Evolutionary conservation across 2,888 invertebrate species (phyloP).

Genomic region (Galerucella pusilla): DNA sequence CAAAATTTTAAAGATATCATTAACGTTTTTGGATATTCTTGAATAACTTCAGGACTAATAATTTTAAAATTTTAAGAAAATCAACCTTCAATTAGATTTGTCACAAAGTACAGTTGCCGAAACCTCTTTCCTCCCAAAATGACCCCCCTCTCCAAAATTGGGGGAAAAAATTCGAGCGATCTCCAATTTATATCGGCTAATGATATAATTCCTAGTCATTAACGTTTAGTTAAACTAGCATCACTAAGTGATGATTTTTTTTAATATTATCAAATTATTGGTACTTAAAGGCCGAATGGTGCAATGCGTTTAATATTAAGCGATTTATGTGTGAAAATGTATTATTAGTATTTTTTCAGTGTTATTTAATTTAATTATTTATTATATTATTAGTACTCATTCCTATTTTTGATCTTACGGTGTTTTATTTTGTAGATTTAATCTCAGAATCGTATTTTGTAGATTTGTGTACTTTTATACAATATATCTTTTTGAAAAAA

Average conservation of each 20-base stretch:
- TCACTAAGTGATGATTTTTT: constrained; percentile 22
- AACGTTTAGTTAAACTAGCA: constrained; percentile 42
- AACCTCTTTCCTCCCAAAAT: no score
- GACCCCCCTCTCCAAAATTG: no score
- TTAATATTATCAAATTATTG: constrained; percentile 13
- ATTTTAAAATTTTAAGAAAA: no score
- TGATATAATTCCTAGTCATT: constrained; percentile 64
- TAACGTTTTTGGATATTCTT: no score
- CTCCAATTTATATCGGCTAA: constrained; percentile 61
- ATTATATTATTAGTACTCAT: constrained; percentile 46
- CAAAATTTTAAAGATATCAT: no score
- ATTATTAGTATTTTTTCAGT: constrained; percentile 21
- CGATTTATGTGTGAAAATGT: constrained; percentile 25
- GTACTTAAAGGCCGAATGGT: constrained; percentile 53
- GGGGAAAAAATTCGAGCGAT: constrained; percentile 7
- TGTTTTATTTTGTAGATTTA: constrained; percentile 45
- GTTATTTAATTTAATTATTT: constrained; percentile 31
- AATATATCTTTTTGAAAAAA: constrained; percentile 47
- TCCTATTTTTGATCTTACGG: constrained; percentile 50
- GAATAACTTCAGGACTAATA: no score
- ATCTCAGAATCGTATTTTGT: constrained; percentile 53
- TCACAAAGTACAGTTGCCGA: no score
- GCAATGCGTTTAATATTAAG: constrained; percentile 54
- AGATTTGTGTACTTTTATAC: constrained; percentile 59
- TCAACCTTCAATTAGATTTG: no score